phyloP scores from a whole-genome alignment of 2,888 invertebrate species.

The Diplazon laetatorius region DNA sequence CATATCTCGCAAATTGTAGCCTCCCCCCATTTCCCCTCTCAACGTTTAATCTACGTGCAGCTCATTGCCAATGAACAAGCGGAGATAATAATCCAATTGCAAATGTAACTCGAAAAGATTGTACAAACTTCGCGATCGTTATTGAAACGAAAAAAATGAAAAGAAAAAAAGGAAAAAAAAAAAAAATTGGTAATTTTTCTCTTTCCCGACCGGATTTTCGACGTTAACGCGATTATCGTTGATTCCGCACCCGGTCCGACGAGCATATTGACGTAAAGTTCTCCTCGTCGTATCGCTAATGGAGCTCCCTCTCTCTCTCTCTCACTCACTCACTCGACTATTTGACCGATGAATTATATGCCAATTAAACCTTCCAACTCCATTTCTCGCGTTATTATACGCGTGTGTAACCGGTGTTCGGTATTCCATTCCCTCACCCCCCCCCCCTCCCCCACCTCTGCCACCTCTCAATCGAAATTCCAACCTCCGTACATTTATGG shows the following conservation, averaged over 20 bases:
- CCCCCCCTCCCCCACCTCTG: no score
- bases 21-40: no score
- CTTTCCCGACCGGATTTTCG: conserved; percentile 2
- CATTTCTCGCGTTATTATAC: conserved; percentile 66
- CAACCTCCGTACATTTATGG: not conserved
- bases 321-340: no score
- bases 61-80: conserved; percentile 8
- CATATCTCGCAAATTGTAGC: no score
- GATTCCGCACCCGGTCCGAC: not conserved
- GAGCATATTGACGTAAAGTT: not conserved
- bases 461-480: not conserved
- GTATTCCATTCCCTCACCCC: no score
- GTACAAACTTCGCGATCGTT: conserved; percentile 21
- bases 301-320: conserved; percentile 15
- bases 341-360: conserved; percentile 68
- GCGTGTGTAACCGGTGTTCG: no score
- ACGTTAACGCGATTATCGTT: conserved; percentile 19
- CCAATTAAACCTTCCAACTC: conserved; percentile 62
- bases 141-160: no score
- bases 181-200: not conserved
- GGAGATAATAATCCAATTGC: not conserved
- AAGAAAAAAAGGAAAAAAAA: no score
- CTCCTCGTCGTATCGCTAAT: conserved; percentile 22
- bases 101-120: conserved; percentile 35
- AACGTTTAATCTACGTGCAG: not conserved